Percentiles rank a stretch among this genome's conserved stretches.
Evolutionary conservation across 2,888 invertebrate species (phyloP).

Genomic region (Psococerastis gibbosa): DNA sequence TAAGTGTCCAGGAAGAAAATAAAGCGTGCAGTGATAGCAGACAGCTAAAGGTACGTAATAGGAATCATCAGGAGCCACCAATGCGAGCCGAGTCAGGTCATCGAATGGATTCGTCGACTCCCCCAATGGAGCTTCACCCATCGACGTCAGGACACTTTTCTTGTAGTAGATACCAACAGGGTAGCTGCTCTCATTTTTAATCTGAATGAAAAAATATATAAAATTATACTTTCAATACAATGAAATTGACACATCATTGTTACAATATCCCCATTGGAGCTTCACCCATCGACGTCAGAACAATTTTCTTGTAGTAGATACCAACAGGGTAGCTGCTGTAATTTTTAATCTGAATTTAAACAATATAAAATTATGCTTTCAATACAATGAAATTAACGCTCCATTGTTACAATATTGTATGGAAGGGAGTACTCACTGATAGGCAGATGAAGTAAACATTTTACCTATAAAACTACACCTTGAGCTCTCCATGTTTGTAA

Average conservation of each 20-base stretch:
- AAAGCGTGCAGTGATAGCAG: slow-evolving; percentile 62
- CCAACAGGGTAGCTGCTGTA: slow-evolving; percentile 58
- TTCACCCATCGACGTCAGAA: slow-evolving; percentile 42
- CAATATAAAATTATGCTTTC: too few relatives aligned
- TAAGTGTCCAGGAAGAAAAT: slow-evolving; percentile 49
- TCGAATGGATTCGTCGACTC: slow-evolving; percentile 55
- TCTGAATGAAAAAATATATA: slow-evolving; percentile 32
- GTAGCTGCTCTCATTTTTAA: slow-evolving; percentile 58
- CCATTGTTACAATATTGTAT: too few relatives aligned
- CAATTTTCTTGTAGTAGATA: slow-evolving; percentile 51
- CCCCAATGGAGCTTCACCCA: slow-evolving; percentile 42
- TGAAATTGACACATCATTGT: too few relatives aligned
- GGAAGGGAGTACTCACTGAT: too few relatives aligned
- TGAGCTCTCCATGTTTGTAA: too few relatives aligned
- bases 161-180: slow-evolving; percentile 55
- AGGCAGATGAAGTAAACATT: too few relatives aligned
- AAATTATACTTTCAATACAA: too few relatives aligned
- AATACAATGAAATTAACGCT: too few relatives aligned
- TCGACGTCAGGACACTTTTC: slow-evolving; percentile 44
- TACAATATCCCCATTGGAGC: slow-evolving; percentile 41
- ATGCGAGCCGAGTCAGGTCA: slow-evolving; percentile 48
- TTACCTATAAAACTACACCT: too few relatives aligned
- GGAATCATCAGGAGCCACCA: slow-evolving; percentile 51
- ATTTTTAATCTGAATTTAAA: slow-evolving; percentile 51
- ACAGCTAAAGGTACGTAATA: slow-evolving; percentile 59